Evolutionary conservation across 2,888 invertebrate species (phyloP), one percentile per base, ranked within the genome.

Genomic region (Hololepta plana): DNA sequence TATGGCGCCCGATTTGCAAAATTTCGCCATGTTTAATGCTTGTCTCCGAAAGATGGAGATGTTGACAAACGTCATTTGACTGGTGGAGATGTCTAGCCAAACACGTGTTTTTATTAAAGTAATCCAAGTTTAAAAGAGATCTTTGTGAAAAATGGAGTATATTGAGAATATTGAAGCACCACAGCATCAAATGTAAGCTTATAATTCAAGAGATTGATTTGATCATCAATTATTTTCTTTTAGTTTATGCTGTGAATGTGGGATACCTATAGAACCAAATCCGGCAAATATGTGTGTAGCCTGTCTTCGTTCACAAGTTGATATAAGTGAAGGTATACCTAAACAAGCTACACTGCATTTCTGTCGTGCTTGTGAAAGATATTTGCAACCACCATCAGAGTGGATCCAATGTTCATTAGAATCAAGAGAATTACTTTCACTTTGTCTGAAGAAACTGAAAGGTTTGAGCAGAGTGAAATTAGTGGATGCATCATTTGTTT

Each of bases 251-350:
- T 98, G 96, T 47, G 77, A 90, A 52, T 98, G 98, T 60, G 95
- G 91, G 7, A 66, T 72, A 8, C 59, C 70, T 11, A 98, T 98
- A 30, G 80, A 85, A 42, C 82, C 96, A 15, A 99, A 99, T 60
- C 84, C 90, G 2, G 75, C 91, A 1, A 96, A 95, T 54, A 95
- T 91, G 88, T 98, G 98, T 54, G 84, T 91, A 2, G 80, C 77
- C 11, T 99, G 98, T 54, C 55, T 98, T 17, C 65, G 95, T 20
- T 73, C 81, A 15, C 72, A 81, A 44, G 75, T 95, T 3, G 96
- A 99, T 46, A 95, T 99, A 29, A 88, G 93, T 2, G 90, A 88
- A 47, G 84, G 80, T 14, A 93, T 98, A 48, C 90, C 91, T 0
- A 96, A 96, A 51, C 90, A 93, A 57, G 79, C 70, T 1, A 76